Evolutionary conservation across 2,113 vertebrate species (phyloP).

Genomic region (Chlorodrepanis virens): DNA sequence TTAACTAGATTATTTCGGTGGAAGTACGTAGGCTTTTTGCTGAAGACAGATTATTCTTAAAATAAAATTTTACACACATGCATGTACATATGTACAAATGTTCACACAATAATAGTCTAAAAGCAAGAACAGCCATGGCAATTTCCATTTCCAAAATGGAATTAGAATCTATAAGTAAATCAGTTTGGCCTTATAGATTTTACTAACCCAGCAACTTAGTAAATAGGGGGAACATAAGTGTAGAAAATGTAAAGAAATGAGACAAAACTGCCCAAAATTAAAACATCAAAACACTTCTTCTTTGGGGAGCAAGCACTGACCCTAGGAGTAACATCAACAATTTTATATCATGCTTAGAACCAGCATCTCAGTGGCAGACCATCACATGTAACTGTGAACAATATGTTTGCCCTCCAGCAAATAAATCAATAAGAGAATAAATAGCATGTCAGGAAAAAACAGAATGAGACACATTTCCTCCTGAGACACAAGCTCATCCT

Average conservation of each 20-base stretch:
- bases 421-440: slow-evolving; percentile 14
- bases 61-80: neutral
- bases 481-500: neutral
- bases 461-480: neutral
- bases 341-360: neutral
- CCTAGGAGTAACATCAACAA: neutral
- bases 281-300: neutral
- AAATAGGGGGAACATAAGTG: neutral
- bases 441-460: neutral
- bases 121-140: neutral
- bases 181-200: neutral
- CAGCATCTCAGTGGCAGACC: neutral
- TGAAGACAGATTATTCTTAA: neutral
- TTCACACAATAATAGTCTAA: neutral
- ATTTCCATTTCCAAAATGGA: neutral
- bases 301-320: neutral
- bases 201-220: neutral
- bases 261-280: neutral
- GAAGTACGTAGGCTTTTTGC: neutral
- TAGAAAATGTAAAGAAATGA: neutral
- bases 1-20: neutral
- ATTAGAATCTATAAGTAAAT: neutral
- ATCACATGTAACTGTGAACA: neutral
- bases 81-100: fast-evolving
- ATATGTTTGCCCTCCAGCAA: slow-evolving; percentile 9